These are phyloP conservation scores for Cabera pusaria DNA, from an alignment of 2,888 invertebrate species.

Conservation along the genomic window DNA sequence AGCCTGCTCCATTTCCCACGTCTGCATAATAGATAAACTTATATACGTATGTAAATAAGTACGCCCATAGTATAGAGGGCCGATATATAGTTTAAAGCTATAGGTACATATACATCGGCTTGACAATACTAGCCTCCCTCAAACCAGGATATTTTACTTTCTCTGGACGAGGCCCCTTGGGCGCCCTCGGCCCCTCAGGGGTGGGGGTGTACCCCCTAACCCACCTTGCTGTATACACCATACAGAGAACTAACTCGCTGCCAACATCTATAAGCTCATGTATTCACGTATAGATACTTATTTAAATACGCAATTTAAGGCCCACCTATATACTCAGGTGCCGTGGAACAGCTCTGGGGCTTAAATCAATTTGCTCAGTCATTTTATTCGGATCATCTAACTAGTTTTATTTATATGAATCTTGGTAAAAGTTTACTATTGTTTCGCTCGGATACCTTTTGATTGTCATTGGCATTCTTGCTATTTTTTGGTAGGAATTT, in stretches of 20 bases:
- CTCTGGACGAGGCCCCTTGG: slow-evolving; percentile 79
- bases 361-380: slow-evolving; percentile 67
- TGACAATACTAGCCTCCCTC: slow-evolving; percentile 83
- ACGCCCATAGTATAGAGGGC: slow-evolving; percentile 66
- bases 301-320: slow-evolving; percentile 78
- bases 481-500: too few species aligned
- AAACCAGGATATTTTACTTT: slow-evolving; percentile 82
- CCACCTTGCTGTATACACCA: slow-evolving; percentile 76
- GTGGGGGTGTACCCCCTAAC: slow-evolving; percentile 47
- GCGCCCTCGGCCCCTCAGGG: slow-evolving; percentile 60
- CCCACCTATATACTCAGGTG: slow-evolving; percentile 44
- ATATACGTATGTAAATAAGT: slow-evolving; percentile 80
- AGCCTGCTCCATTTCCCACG: slow-evolving; percentile 76
- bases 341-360: slow-evolving; percentile 38
- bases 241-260: slow-evolving; percentile 79
- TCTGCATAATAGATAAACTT: slow-evolving; percentile 81
- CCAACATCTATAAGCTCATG: slow-evolving; percentile 76
- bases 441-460: slow-evolving; percentile 20
- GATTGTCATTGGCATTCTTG: slow-evolving; percentile 1
- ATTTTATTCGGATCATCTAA: slow-evolving; percentile 54
- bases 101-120: slow-evolving; percentile 77
- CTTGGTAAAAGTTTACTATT: slow-evolving; percentile 29
- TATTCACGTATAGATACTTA: slow-evolving; percentile 68
- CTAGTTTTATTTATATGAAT: slow-evolving; percentile 53
- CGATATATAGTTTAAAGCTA: slow-evolving; percentile 82